A percentile compares a stretch with the other conserved stretches of the same genome.
Evolutionary conservation across 2,113 vertebrate genomes (phyloP).

Genomic region (Varanus komodoensis): DNA sequence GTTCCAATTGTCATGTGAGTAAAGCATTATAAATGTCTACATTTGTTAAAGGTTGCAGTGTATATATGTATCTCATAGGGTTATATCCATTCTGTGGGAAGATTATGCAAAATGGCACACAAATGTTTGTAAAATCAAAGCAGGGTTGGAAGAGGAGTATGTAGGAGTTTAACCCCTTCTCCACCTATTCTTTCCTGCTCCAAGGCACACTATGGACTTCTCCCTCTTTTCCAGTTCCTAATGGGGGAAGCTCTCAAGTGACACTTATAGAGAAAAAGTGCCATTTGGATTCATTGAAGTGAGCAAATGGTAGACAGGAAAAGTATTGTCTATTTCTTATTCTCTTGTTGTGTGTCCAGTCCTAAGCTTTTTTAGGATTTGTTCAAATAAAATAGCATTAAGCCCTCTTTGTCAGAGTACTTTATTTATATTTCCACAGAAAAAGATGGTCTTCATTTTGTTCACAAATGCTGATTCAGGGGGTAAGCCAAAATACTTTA

Average conservation of each 20-base stretch:
- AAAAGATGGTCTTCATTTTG: not conserved
- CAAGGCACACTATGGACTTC: not conserved
- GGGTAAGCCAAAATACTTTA: conserved; percentile 6
- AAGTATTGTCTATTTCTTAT: not conserved
- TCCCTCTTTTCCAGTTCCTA: not conserved
- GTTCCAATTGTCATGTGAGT: not conserved
- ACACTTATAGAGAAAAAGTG: not conserved
- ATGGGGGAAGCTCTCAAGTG: not conserved
- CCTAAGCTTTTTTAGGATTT: not conserved
- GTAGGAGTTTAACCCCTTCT: not conserved
- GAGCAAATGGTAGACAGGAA: not conserved
- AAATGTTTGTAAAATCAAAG: not conserved
- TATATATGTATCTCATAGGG: not conserved
- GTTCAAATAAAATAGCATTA: not conserved
- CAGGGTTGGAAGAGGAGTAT: not conserved
- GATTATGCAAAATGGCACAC: not conserved
- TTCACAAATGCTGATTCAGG: conserved; percentile 16
- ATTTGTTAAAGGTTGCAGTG: not conserved
- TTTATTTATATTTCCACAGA: not conserved
- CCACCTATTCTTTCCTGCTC: not conserved
- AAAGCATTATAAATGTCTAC: not conserved
- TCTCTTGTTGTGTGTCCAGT: not conserved
- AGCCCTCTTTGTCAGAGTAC: not conserved
- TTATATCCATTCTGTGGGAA: not conserved
- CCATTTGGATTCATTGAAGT: not conserved